Conservation (phyloP, 1,140 invertebrate species). For the Thaumetopoea pityocampa region DNA sequence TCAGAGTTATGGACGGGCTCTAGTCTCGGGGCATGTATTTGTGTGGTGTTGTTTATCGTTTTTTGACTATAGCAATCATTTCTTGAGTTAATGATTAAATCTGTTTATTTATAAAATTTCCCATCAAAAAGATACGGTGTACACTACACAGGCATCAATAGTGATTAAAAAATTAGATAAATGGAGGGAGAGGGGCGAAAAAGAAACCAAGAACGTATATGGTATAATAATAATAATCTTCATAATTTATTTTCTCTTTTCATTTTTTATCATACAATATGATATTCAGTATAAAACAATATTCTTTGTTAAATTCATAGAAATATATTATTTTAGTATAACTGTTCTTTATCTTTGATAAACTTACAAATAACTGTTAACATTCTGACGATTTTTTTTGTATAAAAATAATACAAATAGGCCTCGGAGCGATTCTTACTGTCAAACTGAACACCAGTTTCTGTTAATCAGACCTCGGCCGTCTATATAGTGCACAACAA, state of each 20-base stretch:
- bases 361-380: slow-evolving; percentile 75
- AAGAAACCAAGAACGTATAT: slow-evolving; percentile 56
- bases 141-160: not conserved
- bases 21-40: too few species aligned
- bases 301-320: slow-evolving; percentile 74
- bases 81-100: too few species aligned
- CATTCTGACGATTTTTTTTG: slow-evolving; percentile 69
- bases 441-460: not conserved
- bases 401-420: slow-evolving; percentile 73
- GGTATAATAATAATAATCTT: slow-evolving; percentile 75
- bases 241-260: slow-evolving; percentile 72
- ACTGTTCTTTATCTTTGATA: slow-evolving; percentile 70
- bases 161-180: not conserved
- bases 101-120: too few species aligned
- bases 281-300: slow-evolving; percentile 74
- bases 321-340: slow-evolving; percentile 76
- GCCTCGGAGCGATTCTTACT: slow-evolving; percentile 2
- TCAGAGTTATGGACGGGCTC: too few species aligned
- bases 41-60: too few species aligned
- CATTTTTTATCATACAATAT: slow-evolving; percentile 66
- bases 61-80: too few species aligned
- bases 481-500: slow-evolving; percentile 65
- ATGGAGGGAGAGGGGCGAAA: slow-evolving; percentile 17
- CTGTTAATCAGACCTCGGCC: slow-evolving; percentile 21
- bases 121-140: not conserved